A percentile compares a stretch with the other conserved stretches of the same genome.
phyloP scores from a whole-genome alignment of 1,140 invertebrate species.

The Apolygus lucorum region DNA sequence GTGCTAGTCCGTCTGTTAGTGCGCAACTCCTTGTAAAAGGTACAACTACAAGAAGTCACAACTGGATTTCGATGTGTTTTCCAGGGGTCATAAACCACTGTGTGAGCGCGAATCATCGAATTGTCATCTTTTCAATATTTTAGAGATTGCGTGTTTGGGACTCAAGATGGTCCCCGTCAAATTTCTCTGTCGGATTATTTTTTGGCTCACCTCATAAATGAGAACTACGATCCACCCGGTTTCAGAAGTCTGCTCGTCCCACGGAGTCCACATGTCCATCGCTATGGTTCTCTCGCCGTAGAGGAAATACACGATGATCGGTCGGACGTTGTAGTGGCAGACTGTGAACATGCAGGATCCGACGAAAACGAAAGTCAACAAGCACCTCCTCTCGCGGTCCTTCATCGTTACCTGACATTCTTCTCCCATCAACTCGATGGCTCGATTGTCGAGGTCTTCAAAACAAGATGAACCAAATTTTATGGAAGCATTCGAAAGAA shows the following conservation, averaged over 20 bases:
- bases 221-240: neutral
- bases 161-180: too few relatives aligned
- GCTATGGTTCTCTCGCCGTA: neutral
- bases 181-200: too few relatives aligned
- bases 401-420: neutral
- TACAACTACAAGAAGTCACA: too few relatives aligned
- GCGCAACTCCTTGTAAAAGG: too few relatives aligned
- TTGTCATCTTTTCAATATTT: too few relatives aligned
- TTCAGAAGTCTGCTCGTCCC: neutral
- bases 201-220: neutral
- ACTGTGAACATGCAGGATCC: neutral
- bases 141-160: too few relatives aligned
- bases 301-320: neutral
- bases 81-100: too few relatives aligned
- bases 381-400: neutral
- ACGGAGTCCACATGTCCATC: conserved; percentile 8
- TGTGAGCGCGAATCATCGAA: too few relatives aligned
- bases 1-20: too few relatives aligned
- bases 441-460: neutral
- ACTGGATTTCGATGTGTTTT: too few relatives aligned
- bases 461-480: too few relatives aligned
- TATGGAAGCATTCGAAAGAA: too few relatives aligned
- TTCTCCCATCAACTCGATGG: neutral
- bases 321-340: conserved; percentile 1
- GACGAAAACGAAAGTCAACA: neutral